Base-by-base conservation (phyloP, 2,113 vertebrate genomes). In the Tyto alba region DNA sequence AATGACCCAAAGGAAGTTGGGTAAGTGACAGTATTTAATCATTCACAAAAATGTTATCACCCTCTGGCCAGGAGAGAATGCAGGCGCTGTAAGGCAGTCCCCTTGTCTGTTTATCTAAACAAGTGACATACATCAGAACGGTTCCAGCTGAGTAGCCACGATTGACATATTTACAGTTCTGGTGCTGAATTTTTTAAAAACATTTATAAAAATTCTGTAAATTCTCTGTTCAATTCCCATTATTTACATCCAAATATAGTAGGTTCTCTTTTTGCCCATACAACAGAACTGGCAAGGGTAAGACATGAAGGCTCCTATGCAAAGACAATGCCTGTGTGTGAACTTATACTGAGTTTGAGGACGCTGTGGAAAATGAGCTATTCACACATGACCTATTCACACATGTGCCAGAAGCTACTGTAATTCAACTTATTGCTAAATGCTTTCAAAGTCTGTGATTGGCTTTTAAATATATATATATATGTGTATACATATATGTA, bases 401-500 rank as follows among this genome's bases (percentile, higher is more conserved):
- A 96, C 80, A 73, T 89, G 88, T 97, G 89, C 96, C 93, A 87
- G 97, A 97, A 98, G 92, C 96, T 93, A 82, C 91, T 96, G 89
- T 69, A 92, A 94, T 95, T 96, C 93, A 94, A 57, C 90, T 97
- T 98, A 97, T 97, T 98, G 97, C 97, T 97, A 97, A 97, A 96
- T 90, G 96, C 90, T 95, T 97, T 85, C 78, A 82, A 96, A 97
- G 74, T 96, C 95, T 81, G n/a, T 87, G 83, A 69, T 76, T 95
- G 94, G 50, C 90, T 96, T 85, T 93, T 93, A 52, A 74, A 92
- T 22, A 8, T 16, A 18, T 41, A 48, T 45, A 11, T 85, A 1
- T 56, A 2, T 73, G 11, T 66, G 4, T 73, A 6, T 76, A 38
- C 79, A 43, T 77, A 25, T 45, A n/a, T 53, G 40, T 83, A 64